These are phyloP conservation scores for Formicarius rufipectus DNA, from an alignment of 2,113 vertebrate species.

Conservation along the genomic window DNA sequence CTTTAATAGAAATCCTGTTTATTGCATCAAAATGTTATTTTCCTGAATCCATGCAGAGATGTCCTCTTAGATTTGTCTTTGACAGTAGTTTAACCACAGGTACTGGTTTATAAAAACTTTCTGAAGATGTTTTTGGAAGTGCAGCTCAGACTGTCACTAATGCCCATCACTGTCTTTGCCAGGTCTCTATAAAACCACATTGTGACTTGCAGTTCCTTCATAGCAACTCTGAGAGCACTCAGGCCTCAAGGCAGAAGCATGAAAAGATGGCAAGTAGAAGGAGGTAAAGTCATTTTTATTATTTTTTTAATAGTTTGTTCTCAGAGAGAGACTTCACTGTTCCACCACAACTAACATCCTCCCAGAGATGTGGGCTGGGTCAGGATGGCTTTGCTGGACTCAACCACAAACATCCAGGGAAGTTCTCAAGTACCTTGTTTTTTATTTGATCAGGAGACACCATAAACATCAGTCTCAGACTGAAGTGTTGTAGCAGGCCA, in stretches of 20 bases:
- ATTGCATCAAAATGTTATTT: neutral
- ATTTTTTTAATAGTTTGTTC: neutral
- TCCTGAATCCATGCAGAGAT: neutral
- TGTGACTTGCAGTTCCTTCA: constrained; percentile 84
- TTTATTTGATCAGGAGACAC: neutral
- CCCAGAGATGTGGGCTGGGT: neutral
- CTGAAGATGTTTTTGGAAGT: neutral
- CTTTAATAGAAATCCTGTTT: neutral
- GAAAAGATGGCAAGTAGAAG: constrained; percentile 10
- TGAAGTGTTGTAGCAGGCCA: neutral
- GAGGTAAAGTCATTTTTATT: constrained; percentile 68
- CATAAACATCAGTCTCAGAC: neutral
- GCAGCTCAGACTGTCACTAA: neutral
- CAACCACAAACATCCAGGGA: neutral
- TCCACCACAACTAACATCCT: neutral
- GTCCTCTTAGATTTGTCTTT: neutral
- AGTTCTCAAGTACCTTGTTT: neutral
- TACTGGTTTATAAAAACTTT: neutral
- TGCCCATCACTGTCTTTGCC: neutral
- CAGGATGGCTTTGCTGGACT: neutral
- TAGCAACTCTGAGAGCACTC: constrained; percentile 78
- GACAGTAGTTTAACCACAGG: neutral
- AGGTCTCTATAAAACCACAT: constrained; percentile 88
- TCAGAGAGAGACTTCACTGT: neutral
- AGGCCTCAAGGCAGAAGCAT: constrained; percentile 67